These are phyloP conservation scores for Dexiosoma caninum DNA, from an alignment of 2,888 invertebrate species.

Conservation along the genomic window DNA sequence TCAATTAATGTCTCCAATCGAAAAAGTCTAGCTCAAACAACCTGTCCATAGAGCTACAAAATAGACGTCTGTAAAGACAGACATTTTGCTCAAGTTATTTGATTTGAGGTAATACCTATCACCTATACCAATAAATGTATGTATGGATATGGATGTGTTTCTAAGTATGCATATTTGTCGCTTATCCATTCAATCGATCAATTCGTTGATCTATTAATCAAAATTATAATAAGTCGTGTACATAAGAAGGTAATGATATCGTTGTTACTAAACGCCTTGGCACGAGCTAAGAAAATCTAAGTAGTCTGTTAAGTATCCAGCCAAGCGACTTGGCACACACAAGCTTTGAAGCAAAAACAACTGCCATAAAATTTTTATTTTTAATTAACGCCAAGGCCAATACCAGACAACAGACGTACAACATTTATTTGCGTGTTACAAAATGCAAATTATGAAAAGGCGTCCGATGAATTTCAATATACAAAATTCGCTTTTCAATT, in stretches of 20 bases:
- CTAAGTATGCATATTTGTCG: background rate
- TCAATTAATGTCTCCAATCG: slow-evolving; percentile 37
- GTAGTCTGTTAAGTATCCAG: slow-evolving; percentile 8
- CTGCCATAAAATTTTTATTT: slow-evolving; percentile 57
- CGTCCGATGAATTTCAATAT: slow-evolving; percentile 59
- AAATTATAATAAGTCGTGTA: slow-evolving; percentile 45
- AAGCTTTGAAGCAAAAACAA: slow-evolving; percentile 30
- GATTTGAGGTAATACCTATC: too few relatives aligned
- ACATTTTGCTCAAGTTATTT: too few relatives aligned
- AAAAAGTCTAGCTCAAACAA: slow-evolving; percentile 22
- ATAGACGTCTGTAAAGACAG: background rate
- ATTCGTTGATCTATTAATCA: slow-evolving; percentile 51
- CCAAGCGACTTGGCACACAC: slow-evolving; percentile 48
- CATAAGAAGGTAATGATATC: slow-evolving; percentile 6
- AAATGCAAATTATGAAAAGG: slow-evolving; percentile 61
- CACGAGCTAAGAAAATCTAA: slow-evolving; percentile 55
- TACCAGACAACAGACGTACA: slow-evolving; percentile 50
- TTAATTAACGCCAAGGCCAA: slow-evolving; percentile 64
- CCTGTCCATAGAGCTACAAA: background rate
- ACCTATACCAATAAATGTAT: background rate
- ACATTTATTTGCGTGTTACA: slow-evolving; percentile 55
- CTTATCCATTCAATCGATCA: slow-evolving; percentile 12
- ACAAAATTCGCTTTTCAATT: slow-evolving; percentile 33
- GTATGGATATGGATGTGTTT: background rate
- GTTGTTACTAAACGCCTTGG: slow-evolving; percentile 23